Conservation (phyloP, 92 coral and sea anemone species). For the Phenganax stokvisi region DNA sequence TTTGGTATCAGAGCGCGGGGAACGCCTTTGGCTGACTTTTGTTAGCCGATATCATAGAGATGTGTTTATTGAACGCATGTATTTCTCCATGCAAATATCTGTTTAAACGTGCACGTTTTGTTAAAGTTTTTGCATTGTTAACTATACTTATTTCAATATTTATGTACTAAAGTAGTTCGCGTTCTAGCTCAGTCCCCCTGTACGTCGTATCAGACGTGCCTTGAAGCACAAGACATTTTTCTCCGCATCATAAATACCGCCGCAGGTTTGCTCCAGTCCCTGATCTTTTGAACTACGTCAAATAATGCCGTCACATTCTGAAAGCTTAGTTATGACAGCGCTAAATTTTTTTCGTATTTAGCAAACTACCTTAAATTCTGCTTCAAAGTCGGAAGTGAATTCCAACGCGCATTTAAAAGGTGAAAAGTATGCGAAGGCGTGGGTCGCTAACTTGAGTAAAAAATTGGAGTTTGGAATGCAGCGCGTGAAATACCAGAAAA, state of each 20-base stretch:
- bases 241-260: not conserved
- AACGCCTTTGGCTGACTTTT: not conserved
- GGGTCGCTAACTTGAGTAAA: not conserved
- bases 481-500: not conserved
- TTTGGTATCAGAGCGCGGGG: not conserved
- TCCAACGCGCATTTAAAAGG: constrained; percentile 6
- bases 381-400: constrained; percentile 9
- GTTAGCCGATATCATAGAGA: not conserved
- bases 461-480: not conserved
- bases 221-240: not conserved
- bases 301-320: too few relatives aligned
- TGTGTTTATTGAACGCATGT: not conserved
- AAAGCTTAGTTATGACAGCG: not conserved
- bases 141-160: constrained; percentile 1
- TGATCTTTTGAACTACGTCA: not conserved
- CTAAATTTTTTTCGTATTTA: not conserved
- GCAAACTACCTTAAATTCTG: not conserved
- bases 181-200: not conserved
- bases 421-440: constrained; percentile 17
- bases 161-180: not conserved
- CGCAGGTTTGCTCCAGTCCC: not conserved
- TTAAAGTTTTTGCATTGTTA: not conserved
- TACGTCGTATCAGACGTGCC: not conserved
- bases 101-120: not conserved
- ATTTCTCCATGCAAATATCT: not conserved